A percentile compares a stretch with the other conserved stretches of the same genome.
phyloP scores from a whole-genome alignment of 2,888 invertebrate species.

The Hypena proboscidalis region DNA sequence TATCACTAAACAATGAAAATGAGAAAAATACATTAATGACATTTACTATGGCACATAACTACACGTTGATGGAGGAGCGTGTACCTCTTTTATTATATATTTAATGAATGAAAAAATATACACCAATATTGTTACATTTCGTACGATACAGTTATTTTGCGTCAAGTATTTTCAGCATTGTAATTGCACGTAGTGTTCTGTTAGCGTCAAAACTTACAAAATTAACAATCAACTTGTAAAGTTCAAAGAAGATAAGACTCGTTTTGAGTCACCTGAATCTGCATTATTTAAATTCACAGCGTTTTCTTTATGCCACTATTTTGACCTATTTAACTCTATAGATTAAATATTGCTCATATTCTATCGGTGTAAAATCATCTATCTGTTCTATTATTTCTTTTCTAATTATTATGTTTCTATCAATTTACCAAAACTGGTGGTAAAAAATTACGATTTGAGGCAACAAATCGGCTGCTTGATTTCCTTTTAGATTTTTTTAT shows the following conservation, averaged over 20 bases:
- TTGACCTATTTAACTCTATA: constrained; percentile 40
- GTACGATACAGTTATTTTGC: too few species aligned
- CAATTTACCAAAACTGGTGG: constrained; percentile 15
- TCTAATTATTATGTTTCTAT: constrained; percentile 9
- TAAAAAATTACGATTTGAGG: constrained; percentile 23
- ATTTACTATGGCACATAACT: constrained; percentile 7
- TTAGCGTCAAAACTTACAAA: too few species aligned
- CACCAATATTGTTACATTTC: too few species aligned
- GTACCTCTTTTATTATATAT: too few species aligned
- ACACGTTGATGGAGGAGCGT: too few species aligned
- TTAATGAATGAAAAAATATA: too few species aligned
- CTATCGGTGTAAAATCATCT: constrained; percentile 32
- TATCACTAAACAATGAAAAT: neutral
- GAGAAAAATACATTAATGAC: neutral
- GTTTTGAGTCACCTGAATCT: constrained; percentile 15
- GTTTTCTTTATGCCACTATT: constrained; percentile 37
- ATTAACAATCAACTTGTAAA: too few species aligned
- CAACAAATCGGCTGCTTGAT: constrained; percentile 8
- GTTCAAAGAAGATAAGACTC: too few species aligned
- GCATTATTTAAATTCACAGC: constrained; percentile 25
- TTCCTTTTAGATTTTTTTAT: neutral
- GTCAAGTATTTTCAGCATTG: too few species aligned
- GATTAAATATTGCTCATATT: constrained; percentile 30
- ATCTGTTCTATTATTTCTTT: constrained; percentile 25
- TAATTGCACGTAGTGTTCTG: too few species aligned